Conservation (phyloP, 2,888 invertebrate genomes). For the Drosophila maculinotata region DNA sequence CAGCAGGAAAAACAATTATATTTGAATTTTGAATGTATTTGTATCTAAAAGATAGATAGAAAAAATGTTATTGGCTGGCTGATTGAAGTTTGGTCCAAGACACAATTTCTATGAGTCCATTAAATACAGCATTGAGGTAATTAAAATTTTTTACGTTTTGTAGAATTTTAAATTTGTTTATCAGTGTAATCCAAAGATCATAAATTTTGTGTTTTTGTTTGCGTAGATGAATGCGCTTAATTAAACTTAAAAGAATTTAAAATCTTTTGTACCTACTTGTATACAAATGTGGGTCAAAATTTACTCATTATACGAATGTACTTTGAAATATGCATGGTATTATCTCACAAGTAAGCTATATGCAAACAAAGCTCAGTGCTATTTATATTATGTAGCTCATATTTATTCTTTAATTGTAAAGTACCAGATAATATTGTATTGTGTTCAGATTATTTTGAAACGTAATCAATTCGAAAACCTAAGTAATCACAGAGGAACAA, state of each 20-base stretch:
- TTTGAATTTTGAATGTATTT: not conserved
- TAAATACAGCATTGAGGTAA: not conserved
- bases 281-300: slow-evolving; percentile 2
- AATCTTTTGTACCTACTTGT: not conserved
- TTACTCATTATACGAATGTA: slow-evolving; percentile 1
- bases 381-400: slow-evolving; percentile 22
- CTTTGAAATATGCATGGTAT: slow-evolving; percentile 19
- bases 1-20: not conserved
- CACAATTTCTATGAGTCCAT: not conserved
- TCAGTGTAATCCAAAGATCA: slow-evolving; percentile 15
- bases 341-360: slow-evolving; percentile 31
- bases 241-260: slow-evolving; percentile 32
- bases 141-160: not conserved
- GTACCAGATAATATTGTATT: not conserved
- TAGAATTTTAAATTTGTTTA: slow-evolving; percentile 5
- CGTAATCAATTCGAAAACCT: slow-evolving; percentile 6
- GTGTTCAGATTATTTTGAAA: slow-evolving; percentile 3
- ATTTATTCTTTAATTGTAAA: slow-evolving; percentile 21
- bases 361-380: slow-evolving; percentile 4
- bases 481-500: not conserved
- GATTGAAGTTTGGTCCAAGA: not conserved
- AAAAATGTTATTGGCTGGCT: too few species aligned
- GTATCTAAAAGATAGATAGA: too few species aligned
- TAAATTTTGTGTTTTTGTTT: slow-evolving; percentile 11
- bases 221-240: slow-evolving; percentile 18